Evolutionary conservation across 2,113 vertebrate genomes (phyloP).

Genomic region (Clarias gariepinus): DNA sequence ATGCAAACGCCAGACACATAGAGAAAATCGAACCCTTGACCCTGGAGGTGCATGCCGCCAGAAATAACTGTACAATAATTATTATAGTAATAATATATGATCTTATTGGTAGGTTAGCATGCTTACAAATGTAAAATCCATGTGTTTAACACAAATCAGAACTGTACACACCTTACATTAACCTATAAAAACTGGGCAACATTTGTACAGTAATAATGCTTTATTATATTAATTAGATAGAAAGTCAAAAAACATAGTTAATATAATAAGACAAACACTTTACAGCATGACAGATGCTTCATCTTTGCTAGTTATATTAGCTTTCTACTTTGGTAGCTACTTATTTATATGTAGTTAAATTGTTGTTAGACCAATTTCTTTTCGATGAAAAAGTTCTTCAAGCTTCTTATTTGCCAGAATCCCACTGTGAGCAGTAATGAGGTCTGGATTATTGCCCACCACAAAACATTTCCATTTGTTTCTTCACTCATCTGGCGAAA

Average conservation of each 20-base stretch:
- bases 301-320: background rate
- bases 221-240: background rate
- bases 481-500: slow-evolving; percentile 86
- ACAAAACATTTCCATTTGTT: slow-evolving; percentile 84
- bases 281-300: no score
- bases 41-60: no score
- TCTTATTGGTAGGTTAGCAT: no score
- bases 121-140: background rate
- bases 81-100: no score
- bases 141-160: background rate
- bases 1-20: no score
- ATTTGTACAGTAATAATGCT: background rate
- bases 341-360: background rate
- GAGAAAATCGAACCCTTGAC: no score
- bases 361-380: slow-evolving; percentile 85
- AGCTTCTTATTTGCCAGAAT: slow-evolving; percentile 88
- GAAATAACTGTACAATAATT: no score
- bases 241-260: background rate
- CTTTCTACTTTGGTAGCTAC: background rate
- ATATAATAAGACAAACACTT: background rate
- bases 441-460: slow-evolving; percentile 86
- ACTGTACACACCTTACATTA: no score
- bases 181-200: background rate
- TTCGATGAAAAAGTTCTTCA: slow-evolving; percentile 88
- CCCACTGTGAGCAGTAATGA: slow-evolving; percentile 81